Evolutionary conservation across 2,113 vertebrate genomes (phyloP), one percentile per base, ranked within the genome.

Genomic region (Hyperopisus bebe): DNA sequence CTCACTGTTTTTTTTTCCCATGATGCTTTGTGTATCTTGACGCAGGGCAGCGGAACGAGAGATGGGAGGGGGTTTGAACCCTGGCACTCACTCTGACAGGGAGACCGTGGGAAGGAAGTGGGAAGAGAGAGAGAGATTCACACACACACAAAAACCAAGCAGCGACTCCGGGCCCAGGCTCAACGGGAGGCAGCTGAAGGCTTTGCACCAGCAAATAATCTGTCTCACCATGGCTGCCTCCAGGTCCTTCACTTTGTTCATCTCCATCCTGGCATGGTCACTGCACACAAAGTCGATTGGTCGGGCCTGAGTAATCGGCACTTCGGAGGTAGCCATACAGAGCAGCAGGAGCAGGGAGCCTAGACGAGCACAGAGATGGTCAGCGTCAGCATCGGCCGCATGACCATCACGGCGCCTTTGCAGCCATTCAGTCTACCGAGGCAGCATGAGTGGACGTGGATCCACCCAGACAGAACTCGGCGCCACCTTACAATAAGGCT

Each of bases 1-100:
- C 94, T 94, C 88, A 95, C 95, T 39, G 94, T 90, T 89, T 92
- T 94, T 42, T 91, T 92, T 88, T 19, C 19, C 94, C 94, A 95
- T 13, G 90, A 50, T 13, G 0, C 0, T 1, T 1, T 1, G 13
- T 88, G 88, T 1, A 95, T 0, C 17, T 19, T 6, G 3, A 90
- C 90, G 86, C 89, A 92, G 6, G 95, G 95, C 27, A 93, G 48
- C 21, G 35, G 89, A 3, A 95, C 42, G 0, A 91, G 42, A 39
- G 90, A 85, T 0, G 90, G 82, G n/a, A 95, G 91, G 0, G n/a
- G 31, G 6, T 91, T 89, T 8, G 91, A 90, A 1, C 70, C 88
- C n/a, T 9, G 46, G 70, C 94, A 94, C 39, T 11, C 19, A 15
- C 0, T 80, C 94, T 94, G 90, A 31, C 27, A 24, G 21, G 27